These are phyloP conservation scores for Caenorhabditis sp. DNA, from an alignment of 2,888 invertebrate genomes.

Conservation along the genomic window DNA sequence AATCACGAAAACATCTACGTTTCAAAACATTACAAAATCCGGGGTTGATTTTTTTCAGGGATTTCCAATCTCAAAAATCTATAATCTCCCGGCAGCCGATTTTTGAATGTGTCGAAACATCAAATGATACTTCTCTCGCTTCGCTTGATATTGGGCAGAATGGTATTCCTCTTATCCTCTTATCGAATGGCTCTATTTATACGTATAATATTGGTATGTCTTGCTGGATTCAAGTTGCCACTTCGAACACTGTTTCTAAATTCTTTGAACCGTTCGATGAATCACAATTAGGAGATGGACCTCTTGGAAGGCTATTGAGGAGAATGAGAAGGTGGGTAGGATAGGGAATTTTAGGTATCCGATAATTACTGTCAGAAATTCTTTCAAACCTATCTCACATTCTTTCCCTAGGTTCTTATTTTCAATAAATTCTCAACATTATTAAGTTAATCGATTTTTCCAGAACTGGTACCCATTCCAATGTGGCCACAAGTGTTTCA, in stretches of 20 bases:
- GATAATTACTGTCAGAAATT: constrained; percentile 9
- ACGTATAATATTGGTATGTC: constrained; percentile 23
- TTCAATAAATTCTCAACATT: no score
- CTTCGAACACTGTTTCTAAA: constrained; percentile 7
- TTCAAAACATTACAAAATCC: neutral
- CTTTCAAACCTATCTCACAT: no score
- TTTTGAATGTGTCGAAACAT: constrained; percentile 42
- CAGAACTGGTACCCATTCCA: constrained; percentile 6
- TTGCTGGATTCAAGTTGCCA: constrained; percentile 23
- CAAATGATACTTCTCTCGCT: constrained; percentile 13
- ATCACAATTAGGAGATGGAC: constrained; percentile 25
- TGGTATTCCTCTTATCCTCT: constrained; percentile 42
- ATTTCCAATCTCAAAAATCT: constrained; percentile 24
- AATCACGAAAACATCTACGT: no score
- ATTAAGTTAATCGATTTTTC: no score
- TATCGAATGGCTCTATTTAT: constrained; percentile 47
- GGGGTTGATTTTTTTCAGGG: constrained; percentile 6
- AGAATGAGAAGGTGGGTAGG: constrained; percentile 11
- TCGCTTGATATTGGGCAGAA: constrained; percentile 19
- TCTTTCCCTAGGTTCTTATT: no score
- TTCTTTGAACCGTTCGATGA: constrained; percentile 17
- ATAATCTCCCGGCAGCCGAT: constrained; percentile 33
- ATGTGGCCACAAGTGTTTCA: constrained; percentile 12
- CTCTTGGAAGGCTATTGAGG: constrained; percentile 37
- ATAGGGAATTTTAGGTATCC: no score